Base-by-base conservation (phyloP, 2,113 vertebrate species). In the Podarcis muralis region DNA sequence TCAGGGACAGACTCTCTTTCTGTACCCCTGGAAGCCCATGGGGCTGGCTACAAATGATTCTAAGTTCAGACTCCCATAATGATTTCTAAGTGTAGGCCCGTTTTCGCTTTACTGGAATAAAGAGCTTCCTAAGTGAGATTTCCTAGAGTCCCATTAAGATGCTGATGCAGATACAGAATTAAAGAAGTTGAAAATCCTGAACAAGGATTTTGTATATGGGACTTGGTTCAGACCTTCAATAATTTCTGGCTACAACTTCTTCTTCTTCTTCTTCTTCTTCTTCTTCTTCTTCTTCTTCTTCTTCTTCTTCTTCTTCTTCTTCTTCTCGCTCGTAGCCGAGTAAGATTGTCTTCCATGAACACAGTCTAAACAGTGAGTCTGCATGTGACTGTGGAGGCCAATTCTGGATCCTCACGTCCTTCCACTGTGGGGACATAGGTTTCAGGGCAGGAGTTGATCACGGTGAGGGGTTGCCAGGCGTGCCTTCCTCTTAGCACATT, bases 31-130 rank as follows among this genome's bases (percentile, higher is more conserved):
- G 81, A 2, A 37, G 48, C 74, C 0, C 1, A 76, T 53, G 43
- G 43, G 43, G 43, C 43, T 43, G 30, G 83, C 83, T 13, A 1
- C 11, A 6, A 91, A 85, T 37, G n/a, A n/a, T n/a, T n/a, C n/a
- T n/a, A n/a, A n/a, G 80, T 40, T 69, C 75, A 84, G 53, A 89
- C 80, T 91, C 75, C 87, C 62, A 27, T 88, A 37, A 86, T 48
- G 2, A 0, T 89, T 91, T 90, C 87, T 86, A 91, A 75, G 82
- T 59, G 66, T 3, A 94, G 92, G 87, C 43, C n/a, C 37, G 3
- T 79, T 92, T 77, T 13, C 37, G 66, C 27, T 15, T 68, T 62
- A 4, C 77, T 40, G n/a, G n/a, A 93, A 35, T 74, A 87, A 81
- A 68, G 65, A 65, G 57, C 40, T 48, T 81, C 3, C 85, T 35